Conservation (phyloP, 2,113 vertebrate genomes). For the Perca flavescens region DNA sequence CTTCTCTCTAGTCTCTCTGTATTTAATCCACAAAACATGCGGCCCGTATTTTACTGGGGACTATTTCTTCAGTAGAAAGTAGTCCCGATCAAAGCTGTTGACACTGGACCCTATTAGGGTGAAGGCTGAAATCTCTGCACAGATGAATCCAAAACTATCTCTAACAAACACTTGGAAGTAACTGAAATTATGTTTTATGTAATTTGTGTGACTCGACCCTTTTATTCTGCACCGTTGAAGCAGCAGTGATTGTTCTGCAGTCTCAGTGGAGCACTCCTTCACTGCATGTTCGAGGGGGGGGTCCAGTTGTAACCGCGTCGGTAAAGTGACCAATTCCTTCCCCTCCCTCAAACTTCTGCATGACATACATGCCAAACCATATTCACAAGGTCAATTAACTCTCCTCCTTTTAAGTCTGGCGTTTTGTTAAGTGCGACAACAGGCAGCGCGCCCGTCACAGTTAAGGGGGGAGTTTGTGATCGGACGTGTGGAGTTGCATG, state of each 20-base stretch:
- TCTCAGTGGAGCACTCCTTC: background rate
- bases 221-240: background rate
- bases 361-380: background rate
- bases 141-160: background rate
- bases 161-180: background rate
- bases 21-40: background rate
- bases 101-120: background rate
- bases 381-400: slow-evolving; percentile 51
- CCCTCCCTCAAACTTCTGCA: slow-evolving; percentile 26
- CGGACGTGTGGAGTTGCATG: slow-evolving; percentile 7
- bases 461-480: slow-evolving; percentile 7
- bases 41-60: background rate
- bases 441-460: slow-evolving; percentile 28
- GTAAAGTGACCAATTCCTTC: background rate
- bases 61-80: background rate
- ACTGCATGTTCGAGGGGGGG: background rate
- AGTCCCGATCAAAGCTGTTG: background rate
- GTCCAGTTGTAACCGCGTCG: background rate
- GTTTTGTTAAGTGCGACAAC: slow-evolving; percentile 2
- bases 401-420: background rate
- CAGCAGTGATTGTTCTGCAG: background rate
- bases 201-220: slow-evolving; percentile 3
- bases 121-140: background rate
- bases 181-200: background rate
- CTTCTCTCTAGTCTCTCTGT: background rate